These are phyloP conservation scores for Busseola fusca DNA, from an alignment of 2,888 invertebrate species.

Conservation along the genomic window DNA sequence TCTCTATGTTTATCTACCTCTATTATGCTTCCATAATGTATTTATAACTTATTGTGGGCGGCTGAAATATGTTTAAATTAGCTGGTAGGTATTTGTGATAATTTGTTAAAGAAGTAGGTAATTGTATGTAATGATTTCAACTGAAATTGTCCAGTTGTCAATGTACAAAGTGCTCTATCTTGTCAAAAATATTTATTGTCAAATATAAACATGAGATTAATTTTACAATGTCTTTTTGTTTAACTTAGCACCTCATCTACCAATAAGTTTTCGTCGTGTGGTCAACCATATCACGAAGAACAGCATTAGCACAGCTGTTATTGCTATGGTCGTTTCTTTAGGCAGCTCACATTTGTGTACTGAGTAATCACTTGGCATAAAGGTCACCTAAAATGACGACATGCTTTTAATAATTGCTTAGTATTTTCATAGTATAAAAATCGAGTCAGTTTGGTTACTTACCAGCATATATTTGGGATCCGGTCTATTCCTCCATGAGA, in stretches of 20 bases:
- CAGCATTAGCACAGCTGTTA: slow-evolving; percentile 72
- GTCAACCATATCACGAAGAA: slow-evolving; percentile 63
- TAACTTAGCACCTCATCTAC: slow-evolving; percentile 62
- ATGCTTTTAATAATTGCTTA: background rate
- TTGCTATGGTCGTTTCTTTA: slow-evolving; percentile 74
- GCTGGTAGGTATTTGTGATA: slow-evolving; percentile 82
- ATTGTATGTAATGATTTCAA: slow-evolving; percentile 64
- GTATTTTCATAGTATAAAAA: background rate
- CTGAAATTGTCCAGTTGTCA: slow-evolving; percentile 59
- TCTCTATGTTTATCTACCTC: slow-evolving; percentile 88
- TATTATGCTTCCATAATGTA: slow-evolving; percentile 82
- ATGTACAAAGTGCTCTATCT: slow-evolving; percentile 87
- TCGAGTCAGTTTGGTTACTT: slow-evolving; percentile 67
- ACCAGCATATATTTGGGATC: slow-evolving; percentile 97
- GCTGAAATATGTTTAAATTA: slow-evolving; percentile 72
- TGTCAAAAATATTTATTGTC: slow-evolving; percentile 88
- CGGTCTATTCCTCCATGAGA: slow-evolving; percentile 98
- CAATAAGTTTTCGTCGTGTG: slow-evolving; percentile 61
- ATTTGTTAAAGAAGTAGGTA: slow-evolving; percentile 68
- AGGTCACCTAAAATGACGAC: slow-evolving; percentile 72
- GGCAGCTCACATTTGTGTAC: slow-evolving; percentile 80
- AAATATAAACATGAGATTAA: slow-evolving; percentile 83
- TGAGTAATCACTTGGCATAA: slow-evolving; percentile 73
- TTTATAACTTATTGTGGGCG: slow-evolving; percentile 81
- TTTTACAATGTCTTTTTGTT: slow-evolving; percentile 64